These are phyloP conservation scores for Prinia subflava DNA, from an alignment of 2,113 vertebrate species.

Conservation along the genomic window DNA sequence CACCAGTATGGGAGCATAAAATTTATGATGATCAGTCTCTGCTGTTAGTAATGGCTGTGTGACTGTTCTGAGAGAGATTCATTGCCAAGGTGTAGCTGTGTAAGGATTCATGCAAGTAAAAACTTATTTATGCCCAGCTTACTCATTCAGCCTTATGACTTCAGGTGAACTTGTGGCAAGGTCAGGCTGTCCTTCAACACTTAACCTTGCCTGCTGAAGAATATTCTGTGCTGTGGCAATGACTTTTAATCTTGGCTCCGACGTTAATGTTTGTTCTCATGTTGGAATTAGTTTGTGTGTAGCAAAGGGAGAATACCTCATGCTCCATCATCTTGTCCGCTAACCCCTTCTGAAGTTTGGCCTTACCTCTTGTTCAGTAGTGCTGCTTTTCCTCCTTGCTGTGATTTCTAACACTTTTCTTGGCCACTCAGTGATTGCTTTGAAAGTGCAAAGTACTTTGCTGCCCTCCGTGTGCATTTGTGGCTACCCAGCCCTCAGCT, in stretches of 20 bases:
- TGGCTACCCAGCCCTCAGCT: not conserved
- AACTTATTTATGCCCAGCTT: not conserved
- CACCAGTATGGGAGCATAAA: not conserved
- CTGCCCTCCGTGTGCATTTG: not conserved
- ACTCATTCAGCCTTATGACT: not conserved
- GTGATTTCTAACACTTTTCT: not conserved
- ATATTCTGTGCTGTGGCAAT: not conserved
- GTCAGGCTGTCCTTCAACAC: not conserved
- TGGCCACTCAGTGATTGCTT: accelerated
- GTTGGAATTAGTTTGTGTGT: not conserved
- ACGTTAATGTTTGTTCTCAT: accelerated
- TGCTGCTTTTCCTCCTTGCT: not conserved
- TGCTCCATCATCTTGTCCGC: not conserved
- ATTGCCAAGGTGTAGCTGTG: not conserved
- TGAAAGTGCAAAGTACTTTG: not conserved
- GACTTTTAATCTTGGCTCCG: not conserved
- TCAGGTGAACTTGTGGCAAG: not conserved
- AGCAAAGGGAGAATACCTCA: not conserved
- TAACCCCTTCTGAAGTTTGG: not conserved
- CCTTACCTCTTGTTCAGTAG: not conserved
- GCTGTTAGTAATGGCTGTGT: not conserved
- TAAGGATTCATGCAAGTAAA: not conserved
- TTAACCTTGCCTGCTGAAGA: not conserved
- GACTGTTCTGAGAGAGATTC: not conserved
- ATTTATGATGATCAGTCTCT: not conserved